A percentile compares a stretch with the other conserved stretches of the same genome.
Conservation (phyloP, 2,797 vertebrate genomes). For the Euphonia xanthogaster region DNA sequence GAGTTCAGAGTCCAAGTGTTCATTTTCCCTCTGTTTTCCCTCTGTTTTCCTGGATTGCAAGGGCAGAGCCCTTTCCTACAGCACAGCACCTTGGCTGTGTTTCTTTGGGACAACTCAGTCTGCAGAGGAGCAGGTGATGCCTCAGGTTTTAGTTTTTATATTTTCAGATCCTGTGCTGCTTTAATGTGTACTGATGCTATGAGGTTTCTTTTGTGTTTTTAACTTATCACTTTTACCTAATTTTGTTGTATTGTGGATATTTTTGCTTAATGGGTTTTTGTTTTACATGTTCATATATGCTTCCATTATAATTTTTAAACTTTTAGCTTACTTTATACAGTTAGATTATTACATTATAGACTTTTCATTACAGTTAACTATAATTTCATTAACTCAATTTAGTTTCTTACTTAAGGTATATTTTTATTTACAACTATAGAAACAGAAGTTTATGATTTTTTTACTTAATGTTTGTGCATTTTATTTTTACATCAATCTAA, state of each 20-base stretch:
- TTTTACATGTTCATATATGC: neutral
- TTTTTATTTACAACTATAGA: neutral
- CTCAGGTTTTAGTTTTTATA: neutral
- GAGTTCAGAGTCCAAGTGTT: neutral
- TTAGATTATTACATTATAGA: neutral
- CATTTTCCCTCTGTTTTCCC: neutral
- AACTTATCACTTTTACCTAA: neutral
- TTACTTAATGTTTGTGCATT: neutral
- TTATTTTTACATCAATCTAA: neutral
- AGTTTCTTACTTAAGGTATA: neutral
- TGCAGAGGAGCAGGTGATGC: neutral
- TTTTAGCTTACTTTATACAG: neutral
- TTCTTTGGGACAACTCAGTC: neutral
- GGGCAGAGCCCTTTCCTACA: neutral
- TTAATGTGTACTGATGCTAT: neutral
- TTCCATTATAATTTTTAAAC: neutral
- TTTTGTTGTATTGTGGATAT: neutral
- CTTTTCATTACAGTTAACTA: neutral
- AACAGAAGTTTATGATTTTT: neutral
- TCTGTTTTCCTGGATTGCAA: neutral
- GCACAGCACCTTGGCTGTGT: neutral
- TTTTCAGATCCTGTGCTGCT: neutral
- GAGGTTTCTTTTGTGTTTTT: neutral
- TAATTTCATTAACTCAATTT: neutral
- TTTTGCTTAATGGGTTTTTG: neutral